These are phyloP conservation scores for Emydocephalus ijimae DNA, from an alignment of 2,113 vertebrate species.

Conservation along the genomic window DNA sequence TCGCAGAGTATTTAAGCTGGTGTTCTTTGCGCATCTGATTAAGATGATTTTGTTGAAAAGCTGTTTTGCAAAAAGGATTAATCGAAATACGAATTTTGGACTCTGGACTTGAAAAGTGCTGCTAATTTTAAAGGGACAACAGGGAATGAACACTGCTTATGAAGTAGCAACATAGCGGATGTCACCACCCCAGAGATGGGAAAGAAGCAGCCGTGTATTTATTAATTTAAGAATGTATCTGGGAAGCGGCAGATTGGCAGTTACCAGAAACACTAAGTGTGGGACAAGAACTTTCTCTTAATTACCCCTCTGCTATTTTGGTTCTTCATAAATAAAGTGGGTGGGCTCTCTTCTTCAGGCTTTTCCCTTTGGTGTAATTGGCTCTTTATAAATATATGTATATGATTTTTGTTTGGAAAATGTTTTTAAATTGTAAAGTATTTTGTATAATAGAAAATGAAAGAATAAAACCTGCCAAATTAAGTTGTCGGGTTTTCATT, in stretches of 20 bases:
- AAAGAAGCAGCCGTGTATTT: background rate
- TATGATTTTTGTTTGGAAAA: constrained; percentile 58
- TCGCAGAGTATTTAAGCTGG: background rate
- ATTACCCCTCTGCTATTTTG: constrained; percentile 9
- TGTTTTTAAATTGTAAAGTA: constrained; percentile 71
- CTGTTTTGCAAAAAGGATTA: background rate
- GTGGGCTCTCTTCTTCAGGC: constrained; percentile 32
- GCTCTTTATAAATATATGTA: constrained; percentile 68
- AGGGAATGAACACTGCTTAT: background rate
- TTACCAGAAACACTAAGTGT: background rate
- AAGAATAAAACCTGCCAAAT: constrained; percentile 47
- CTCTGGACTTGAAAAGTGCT: background rate
- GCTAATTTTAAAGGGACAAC: background rate
- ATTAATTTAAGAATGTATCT: background rate
- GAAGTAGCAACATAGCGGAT: background rate
- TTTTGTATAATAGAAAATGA: constrained; percentile 64
- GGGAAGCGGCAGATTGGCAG: background rate
- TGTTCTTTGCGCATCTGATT: background rate
- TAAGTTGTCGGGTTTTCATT: background rate
- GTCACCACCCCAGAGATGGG: background rate
- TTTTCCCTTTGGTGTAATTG: constrained; percentile 41
- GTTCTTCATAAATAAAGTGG: background rate
- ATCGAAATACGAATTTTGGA: background rate
- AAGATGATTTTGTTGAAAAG: background rate
- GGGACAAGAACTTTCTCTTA: constrained; percentile 44